phyloP scores from a whole-genome alignment of 2,113 vertebrate species.

The Lanius ludovicianus region DNA sequence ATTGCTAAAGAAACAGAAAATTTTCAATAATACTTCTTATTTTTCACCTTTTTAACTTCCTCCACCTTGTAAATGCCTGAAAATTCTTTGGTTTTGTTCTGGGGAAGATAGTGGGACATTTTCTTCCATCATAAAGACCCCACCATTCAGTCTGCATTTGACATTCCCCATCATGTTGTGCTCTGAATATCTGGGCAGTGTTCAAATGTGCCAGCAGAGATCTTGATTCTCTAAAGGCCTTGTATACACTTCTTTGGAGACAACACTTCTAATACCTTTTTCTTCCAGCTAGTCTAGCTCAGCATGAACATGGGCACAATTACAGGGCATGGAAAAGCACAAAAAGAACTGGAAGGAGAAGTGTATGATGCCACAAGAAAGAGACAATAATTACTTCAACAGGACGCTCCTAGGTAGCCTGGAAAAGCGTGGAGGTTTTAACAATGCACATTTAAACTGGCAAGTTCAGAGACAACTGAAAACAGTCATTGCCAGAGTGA shows the following conservation, averaged over 20 bases:
- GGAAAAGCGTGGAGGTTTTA: not conserved
- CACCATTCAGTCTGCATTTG: rapidly evolving
- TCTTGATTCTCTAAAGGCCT: not conserved
- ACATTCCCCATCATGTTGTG: not conserved
- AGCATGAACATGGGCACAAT: not conserved
- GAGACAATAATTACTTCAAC: not conserved
- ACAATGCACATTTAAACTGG: not conserved
- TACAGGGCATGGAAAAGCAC: not conserved
- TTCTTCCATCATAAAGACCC: not conserved
- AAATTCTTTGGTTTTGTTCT: not conserved
- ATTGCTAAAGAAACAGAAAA: not conserved
- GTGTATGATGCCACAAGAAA: rapidly evolving
- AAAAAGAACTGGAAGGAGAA: not conserved
- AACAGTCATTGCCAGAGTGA: not conserved
- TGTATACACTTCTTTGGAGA: not conserved
- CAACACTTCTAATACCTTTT: not conserved
- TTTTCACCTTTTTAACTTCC: not conserved
- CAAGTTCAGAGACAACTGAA: not conserved
- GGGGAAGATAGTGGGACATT: not conserved
- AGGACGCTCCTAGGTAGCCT: not conserved
- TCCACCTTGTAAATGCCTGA: not conserved
- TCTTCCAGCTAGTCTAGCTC: not conserved
- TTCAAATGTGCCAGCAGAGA: not conserved
- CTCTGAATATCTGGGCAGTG: not conserved
- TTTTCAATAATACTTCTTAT: not conserved